These are phyloP conservation scores for Paratrypauchen microcephalus DNA, from an alignment of 2,797 vertebrate species.

Conservation along the genomic window DNA sequence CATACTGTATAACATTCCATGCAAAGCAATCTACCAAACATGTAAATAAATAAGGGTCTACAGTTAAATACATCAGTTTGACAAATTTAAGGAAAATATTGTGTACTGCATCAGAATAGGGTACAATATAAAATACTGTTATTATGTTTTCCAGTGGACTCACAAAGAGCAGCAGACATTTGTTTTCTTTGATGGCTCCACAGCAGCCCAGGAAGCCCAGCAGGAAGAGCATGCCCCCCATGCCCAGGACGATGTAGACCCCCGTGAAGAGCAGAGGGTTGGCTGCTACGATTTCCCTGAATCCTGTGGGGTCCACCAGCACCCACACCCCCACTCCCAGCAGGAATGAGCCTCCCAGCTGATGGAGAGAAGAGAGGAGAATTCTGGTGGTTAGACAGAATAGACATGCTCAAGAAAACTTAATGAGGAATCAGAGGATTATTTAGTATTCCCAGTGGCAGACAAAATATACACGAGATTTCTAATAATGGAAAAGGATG, in stretches of 20 bases:
- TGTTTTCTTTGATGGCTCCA: constrained; percentile 94
- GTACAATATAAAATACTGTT: background rate
- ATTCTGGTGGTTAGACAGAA: constrained; percentile 32
- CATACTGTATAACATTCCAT: too few species aligned
- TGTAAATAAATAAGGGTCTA: too few species aligned
- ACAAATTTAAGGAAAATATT: background rate
- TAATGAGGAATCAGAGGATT: constrained; percentile 33
- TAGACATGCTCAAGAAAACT: constrained; percentile 30
- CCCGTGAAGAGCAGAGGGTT: constrained; percentile 92
- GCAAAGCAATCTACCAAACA: too few species aligned
- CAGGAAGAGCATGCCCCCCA: constrained; percentile 94
- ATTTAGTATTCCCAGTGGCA: constrained; percentile 6
- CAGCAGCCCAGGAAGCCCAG: constrained; percentile 96
- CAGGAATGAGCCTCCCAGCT: constrained; percentile 93
- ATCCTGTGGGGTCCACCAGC: constrained; percentile 91
- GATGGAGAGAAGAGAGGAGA: constrained; percentile 27
- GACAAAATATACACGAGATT: constrained; percentile 34
- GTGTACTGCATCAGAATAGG: background rate
- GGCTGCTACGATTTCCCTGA: constrained; percentile 91
- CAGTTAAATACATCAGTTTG: too few species aligned
- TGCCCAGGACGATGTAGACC: constrained; percentile 90
- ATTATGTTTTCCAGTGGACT: constrained; percentile 60
- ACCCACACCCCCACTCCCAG: constrained; percentile 94
- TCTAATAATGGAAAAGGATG: constrained; percentile 29
- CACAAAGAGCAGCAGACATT: constrained; percentile 94